Percentiles rank a stretch among this genome's conserved stretches.
Conservation (phyloP, 2,113 vertebrate genomes). For the Pachycephala philippinensis region DNA sequence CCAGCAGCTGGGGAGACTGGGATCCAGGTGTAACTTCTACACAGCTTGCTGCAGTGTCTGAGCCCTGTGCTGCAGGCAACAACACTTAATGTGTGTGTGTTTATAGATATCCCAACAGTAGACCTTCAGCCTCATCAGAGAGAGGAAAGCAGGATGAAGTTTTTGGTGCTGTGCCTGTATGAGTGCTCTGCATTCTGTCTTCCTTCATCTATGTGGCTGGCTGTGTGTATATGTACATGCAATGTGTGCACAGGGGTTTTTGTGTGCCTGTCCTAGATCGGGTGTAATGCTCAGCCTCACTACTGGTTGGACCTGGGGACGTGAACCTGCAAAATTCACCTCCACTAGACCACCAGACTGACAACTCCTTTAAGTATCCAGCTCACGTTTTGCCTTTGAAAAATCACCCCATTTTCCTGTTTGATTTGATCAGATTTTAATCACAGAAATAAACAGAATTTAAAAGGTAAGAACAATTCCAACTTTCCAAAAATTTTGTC, state of each 20-base stretch:
- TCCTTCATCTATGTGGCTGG: background rate
- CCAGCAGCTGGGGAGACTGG: background rate
- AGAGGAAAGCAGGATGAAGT: background rate
- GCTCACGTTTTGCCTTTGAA: background rate
- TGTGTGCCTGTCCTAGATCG: background rate
- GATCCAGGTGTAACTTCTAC: background rate
- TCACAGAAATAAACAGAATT: background rate
- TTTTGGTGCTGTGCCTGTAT: background rate
- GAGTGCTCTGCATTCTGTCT: background rate
- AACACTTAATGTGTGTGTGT: too few relatives aligned
- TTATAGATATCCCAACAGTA: background rate
- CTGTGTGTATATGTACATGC: too few relatives aligned
- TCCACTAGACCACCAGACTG: background rate
- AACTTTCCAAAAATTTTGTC: background rate
- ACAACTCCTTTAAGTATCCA: background rate
- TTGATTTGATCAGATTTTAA: background rate
- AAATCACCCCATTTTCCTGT: background rate
- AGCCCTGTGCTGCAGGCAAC: background rate
- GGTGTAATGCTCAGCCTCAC: accelerated
- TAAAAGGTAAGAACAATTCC: background rate
- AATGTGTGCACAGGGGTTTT: background rate
- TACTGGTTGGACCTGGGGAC: background rate
- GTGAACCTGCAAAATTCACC: background rate
- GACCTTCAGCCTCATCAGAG: background rate
- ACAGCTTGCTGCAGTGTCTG: background rate